A percentile compares a stretch with the other conserved stretches of the same genome.
Evolutionary conservation across 2,113 vertebrate species (phyloP).

Genomic region (Nyctibius bracteatus): DNA sequence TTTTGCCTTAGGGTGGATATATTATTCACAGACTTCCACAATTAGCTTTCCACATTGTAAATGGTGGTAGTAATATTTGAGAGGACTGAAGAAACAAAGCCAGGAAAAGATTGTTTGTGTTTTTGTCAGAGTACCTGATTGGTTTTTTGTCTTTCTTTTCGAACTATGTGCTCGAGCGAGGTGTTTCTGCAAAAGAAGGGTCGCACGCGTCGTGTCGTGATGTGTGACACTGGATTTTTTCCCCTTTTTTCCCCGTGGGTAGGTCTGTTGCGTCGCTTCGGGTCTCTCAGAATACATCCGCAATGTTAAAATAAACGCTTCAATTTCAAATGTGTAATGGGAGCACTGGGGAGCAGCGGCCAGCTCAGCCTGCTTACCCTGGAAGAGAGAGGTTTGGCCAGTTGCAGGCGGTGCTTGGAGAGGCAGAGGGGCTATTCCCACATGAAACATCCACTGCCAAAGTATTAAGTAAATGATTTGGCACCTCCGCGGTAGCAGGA

Average conservation of each 20-base stretch:
- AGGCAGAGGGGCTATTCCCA: neutral
- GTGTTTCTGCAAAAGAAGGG: neutral
- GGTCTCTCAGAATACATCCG: neutral
- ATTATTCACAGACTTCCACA: neutral
- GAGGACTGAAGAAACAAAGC: neutral
- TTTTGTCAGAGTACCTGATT: neutral
- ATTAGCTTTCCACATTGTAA: neutral
- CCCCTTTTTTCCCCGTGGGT: neutral
- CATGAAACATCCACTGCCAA: rapidly evolving
- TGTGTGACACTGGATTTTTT: rapidly evolving
- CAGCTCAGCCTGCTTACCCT: rapidly evolving
- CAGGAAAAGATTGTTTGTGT: neutral
- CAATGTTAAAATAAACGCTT: neutral
- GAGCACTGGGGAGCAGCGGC: neutral
- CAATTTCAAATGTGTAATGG: rapidly evolving
- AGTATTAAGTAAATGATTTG: neutral
- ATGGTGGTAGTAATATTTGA: neutral
- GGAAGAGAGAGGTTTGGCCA: neutral
- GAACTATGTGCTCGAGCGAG: rapidly evolving
- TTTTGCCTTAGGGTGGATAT: neutral
- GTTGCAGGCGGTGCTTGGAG: rapidly evolving
- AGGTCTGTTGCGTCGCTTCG: rapidly evolving
- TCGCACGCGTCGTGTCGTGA: rapidly evolving
- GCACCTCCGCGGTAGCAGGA: neutral
- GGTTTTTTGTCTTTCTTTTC: neutral